These are phyloP conservation scores for Stenolophus ochropezus DNA, from an alignment of 2,888 invertebrate species.

Conservation along the genomic window DNA sequence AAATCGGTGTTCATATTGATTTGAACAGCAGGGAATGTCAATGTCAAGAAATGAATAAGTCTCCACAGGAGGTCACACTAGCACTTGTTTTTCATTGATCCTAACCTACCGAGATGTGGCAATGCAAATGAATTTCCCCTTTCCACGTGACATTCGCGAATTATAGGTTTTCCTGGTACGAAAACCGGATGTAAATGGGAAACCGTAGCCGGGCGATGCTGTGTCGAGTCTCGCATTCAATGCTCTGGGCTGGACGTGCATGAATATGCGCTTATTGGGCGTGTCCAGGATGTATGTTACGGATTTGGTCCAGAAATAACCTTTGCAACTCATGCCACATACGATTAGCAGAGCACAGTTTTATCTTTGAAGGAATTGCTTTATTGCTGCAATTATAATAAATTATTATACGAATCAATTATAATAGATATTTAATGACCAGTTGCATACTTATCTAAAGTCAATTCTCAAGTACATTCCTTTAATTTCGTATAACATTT, in stretches of 20 bases:
- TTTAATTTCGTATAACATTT: too few relatives aligned
- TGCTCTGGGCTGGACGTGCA: slow-evolving; percentile 30
- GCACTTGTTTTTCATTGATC: slow-evolving; percentile 17
- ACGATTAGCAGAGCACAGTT: slow-evolving; percentile 16
- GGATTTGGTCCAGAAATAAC: slow-evolving; percentile 54
- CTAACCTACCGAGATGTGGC: background rate
- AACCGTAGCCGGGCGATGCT: slow-evolving; percentile 32
- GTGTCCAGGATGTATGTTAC: slow-evolving; percentile 55
- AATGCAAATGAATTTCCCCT: slow-evolving; percentile 39
- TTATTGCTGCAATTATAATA: background rate
- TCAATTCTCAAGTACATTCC: too few relatives aligned
- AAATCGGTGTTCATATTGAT: too few relatives aligned
- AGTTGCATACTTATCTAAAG: too few relatives aligned
- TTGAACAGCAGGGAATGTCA: background rate
- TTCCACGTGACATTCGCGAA: slow-evolving; percentile 27
- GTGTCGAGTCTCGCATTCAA: background rate
- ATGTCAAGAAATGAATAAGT: background rate
- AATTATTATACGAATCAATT: too few relatives aligned
- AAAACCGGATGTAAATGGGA: slow-evolving; percentile 53
- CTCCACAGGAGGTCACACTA: background rate
- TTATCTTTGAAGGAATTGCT: background rate
- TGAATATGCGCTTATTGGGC: slow-evolving; percentile 42
- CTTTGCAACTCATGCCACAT: slow-evolving; percentile 30
- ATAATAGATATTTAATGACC: too few relatives aligned
- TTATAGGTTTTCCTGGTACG: slow-evolving; percentile 43